Conservation (phyloP, 64 coral and sea anemone genomes). For the Astreopora myriophthalma region DNA sequence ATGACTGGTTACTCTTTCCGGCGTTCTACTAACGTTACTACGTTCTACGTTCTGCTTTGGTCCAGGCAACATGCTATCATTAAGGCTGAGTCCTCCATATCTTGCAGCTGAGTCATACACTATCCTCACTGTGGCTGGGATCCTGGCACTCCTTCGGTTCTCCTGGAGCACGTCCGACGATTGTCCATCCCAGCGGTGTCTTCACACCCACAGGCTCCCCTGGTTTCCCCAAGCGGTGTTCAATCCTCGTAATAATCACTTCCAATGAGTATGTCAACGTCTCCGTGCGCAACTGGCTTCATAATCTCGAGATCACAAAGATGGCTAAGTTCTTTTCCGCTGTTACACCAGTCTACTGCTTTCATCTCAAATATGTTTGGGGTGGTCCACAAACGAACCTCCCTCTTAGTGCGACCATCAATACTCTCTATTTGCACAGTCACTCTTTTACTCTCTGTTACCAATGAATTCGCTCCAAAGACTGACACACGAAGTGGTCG, state of each 20-base stretch:
- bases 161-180: not conserved
- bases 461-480: not conserved
- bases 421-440: too few species aligned
- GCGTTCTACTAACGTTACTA: too few species aligned
- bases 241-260: too few species aligned
- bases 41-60: too few species aligned
- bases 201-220: too few species aligned
- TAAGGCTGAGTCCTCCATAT: constrained; percentile 24
- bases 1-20: too few species aligned
- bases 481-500: too few species aligned
- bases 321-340: not conserved
- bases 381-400: constrained; percentile 17
- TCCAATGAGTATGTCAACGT: too few species aligned
- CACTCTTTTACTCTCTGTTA: not conserved
- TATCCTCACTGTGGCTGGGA: constrained; percentile 18
- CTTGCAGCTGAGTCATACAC: constrained; percentile 49
- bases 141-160: not conserved
- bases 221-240: too few species aligned
- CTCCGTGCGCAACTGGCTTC: constrained; percentile 41
- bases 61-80: constrained; percentile 38
- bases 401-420: not conserved
- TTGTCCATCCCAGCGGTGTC: too few species aligned
- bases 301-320: constrained; percentile 6
- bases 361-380: constrained; percentile 20
- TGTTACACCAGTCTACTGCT: constrained; percentile 16